Percentiles rank a stretch among this genome's conserved stretches.
These are phyloP conservation scores for Halictus ligatus DNA, from an alignment of 2,888 invertebrate species.

Conservation along the genomic window DNA sequence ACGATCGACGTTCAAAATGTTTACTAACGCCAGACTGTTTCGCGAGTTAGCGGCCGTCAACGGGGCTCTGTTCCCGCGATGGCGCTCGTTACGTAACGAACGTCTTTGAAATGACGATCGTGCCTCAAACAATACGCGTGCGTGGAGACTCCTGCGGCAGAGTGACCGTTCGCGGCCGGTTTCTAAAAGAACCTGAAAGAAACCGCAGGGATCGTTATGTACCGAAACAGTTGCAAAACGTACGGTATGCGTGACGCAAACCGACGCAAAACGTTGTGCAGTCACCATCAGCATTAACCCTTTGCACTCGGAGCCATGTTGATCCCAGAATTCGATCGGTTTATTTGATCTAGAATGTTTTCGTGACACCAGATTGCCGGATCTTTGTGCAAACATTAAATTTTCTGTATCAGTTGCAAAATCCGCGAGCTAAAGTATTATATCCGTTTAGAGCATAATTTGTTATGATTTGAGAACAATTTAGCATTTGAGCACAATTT, in stretches of 20 bases:
- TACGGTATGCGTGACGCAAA: constrained; percentile 11
- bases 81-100: constrained; percentile 41
- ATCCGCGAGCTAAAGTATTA: no score
- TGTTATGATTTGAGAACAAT: no score
- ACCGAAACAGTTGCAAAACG: neutral
- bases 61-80: neutral
- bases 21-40: constrained; percentile 4
- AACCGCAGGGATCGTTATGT: constrained; percentile 19
- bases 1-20: constrained; percentile 15
- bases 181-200: constrained; percentile 40
- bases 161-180: constrained; percentile 47
- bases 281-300: neutral
- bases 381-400: neutral
- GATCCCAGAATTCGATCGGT: neutral
- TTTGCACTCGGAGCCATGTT: neutral
- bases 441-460: no score
- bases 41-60: neutral
- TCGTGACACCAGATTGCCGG: neutral
- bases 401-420: no score
- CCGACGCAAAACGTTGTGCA: constrained; percentile 26
- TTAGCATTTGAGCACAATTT: no score
- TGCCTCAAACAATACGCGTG: constrained; percentile 21
- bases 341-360: no score
- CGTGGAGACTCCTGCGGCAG: constrained; percentile 39
- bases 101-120: constrained; percentile 18